phyloP scores from a whole-genome alignment of 1,140 invertebrate genomes.

The Trachelipus rathkii region DNA sequence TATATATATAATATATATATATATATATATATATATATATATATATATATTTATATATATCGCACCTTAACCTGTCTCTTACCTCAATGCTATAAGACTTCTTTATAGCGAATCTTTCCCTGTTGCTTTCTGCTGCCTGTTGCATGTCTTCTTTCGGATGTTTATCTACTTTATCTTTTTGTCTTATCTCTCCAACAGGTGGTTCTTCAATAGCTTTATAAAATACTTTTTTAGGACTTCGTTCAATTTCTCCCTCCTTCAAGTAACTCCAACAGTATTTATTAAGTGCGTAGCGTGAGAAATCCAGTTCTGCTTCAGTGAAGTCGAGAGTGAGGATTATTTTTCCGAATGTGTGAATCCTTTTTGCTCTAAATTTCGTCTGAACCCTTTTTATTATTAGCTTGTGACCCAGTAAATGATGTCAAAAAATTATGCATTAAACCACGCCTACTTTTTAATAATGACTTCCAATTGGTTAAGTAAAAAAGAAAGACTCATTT shows the following conservation, averaged over 20 bases:
- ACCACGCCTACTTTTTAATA: background rate
- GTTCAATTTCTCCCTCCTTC: no score
- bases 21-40: conserved; percentile 1
- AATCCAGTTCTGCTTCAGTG: background rate
- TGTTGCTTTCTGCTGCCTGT: background rate
- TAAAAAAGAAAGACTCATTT: background rate
- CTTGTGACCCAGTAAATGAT: conserved; percentile 1
- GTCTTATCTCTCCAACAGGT: background rate
- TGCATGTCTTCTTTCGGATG: background rate
- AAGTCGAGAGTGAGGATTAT: background rate
- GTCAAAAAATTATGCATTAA: background rate
- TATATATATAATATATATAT: conserved; percentile 4
- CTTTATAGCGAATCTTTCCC: conserved; percentile 1
- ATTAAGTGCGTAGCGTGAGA: background rate
- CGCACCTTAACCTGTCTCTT: background rate
- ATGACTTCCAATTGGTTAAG: background rate
- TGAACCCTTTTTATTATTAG: background rate
- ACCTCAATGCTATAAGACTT: conserved; percentile 8
- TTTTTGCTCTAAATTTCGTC: background rate
- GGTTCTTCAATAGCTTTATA: no score
- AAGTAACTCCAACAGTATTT: background rate
- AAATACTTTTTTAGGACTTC: no score
- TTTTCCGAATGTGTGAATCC: background rate
- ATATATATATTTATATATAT: background rate
- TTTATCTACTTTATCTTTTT: background rate